phyloP scores from a whole-genome alignment of 2,888 invertebrate genomes.

The Scelioninae gen. 1 region DNA sequence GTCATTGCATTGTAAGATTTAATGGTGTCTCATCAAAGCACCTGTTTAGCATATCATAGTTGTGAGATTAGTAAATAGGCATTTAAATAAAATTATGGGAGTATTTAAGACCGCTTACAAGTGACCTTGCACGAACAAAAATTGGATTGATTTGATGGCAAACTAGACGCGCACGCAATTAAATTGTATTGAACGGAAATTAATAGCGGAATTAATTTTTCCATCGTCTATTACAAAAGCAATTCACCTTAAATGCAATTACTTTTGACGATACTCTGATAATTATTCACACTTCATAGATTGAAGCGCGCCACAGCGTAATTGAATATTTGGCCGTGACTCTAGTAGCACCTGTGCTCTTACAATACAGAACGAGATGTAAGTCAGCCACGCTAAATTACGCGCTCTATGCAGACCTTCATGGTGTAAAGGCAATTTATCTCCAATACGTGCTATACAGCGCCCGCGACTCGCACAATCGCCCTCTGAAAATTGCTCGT shows the following conservation, averaged over 20 bases:
- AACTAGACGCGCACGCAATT: slow-evolving; percentile 17
- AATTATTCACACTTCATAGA: slow-evolving; percentile 77
- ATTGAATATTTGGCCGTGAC: slow-evolving; percentile 77
- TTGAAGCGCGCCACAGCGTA: slow-evolving; percentile 71
- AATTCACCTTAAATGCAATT: slow-evolving; percentile 76
- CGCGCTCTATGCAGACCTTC: slow-evolving; percentile 72
- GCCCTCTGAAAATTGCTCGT: slow-evolving; percentile 68
- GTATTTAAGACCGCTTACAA: not conserved
- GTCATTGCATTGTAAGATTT: not conserved
- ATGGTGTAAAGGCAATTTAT: slow-evolving; percentile 74
- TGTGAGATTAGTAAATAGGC: not conserved
- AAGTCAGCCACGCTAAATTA: slow-evolving; percentile 73
- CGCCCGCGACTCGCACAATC: slow-evolving; percentile 60
- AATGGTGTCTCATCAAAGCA: not conserved
- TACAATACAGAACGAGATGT: slow-evolving; percentile 62
- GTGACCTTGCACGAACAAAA: not conserved
- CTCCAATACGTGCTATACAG: slow-evolving; percentile 62
- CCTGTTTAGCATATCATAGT: not conserved
- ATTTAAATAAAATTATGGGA: not conserved
- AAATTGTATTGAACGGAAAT: slow-evolving; percentile 51
- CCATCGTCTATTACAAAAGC: slow-evolving; percentile 33
- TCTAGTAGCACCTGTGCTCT: slow-evolving; percentile 50
- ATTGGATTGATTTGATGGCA: slow-evolving; percentile 1
- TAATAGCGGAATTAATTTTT: slow-evolving; percentile 50
- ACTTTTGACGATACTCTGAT: slow-evolving; percentile 76